phyloP scores from a whole-genome alignment of 1,140 invertebrate genomes.

The Condylostylus longicornis region DNA sequence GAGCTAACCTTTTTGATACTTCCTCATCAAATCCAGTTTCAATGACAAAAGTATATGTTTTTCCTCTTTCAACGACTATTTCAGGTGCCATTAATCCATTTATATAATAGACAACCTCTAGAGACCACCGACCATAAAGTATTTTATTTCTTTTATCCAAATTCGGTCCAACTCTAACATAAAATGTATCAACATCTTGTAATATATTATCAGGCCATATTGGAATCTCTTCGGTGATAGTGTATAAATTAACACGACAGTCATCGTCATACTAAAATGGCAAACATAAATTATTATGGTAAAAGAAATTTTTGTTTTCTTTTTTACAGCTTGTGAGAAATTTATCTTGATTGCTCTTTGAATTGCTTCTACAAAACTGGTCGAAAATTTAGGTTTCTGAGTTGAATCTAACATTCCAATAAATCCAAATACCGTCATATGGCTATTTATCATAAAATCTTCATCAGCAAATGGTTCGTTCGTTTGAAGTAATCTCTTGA shows the following conservation, averaged over 20 bases:
- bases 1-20: conserved; percentile 44
- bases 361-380: conserved; percentile 50
- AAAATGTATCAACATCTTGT: conserved; percentile 45
- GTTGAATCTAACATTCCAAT: conserved; percentile 65
- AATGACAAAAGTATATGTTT: conserved; percentile 75
- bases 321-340: conserved; percentile 40
- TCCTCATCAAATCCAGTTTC: conserved; percentile 60
- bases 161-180: conserved; percentile 65
- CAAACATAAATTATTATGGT: not conserved
- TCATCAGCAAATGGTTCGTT: conserved; percentile 55
- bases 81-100: conserved; percentile 84
- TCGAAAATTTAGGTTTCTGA: conserved; percentile 66
- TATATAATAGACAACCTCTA: conserved; percentile 88
- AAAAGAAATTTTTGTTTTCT: not conserved
- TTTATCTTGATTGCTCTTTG: conserved; percentile 58
- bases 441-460: conserved; percentile 46
- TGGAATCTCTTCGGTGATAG: conserved; percentile 34
- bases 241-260: conserved; percentile 31
- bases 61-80: conserved; percentile 72
- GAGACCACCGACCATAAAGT: conserved; percentile 60
- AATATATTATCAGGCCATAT: conserved; percentile 34
- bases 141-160: conserved; percentile 67
- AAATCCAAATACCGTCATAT: conserved; percentile 70
- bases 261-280: conserved; percentile 24
- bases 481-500: conserved; percentile 56